Base-by-base conservation (phyloP, 1,140 invertebrate genomes). In the Melipona quadrifasciata region DNA sequence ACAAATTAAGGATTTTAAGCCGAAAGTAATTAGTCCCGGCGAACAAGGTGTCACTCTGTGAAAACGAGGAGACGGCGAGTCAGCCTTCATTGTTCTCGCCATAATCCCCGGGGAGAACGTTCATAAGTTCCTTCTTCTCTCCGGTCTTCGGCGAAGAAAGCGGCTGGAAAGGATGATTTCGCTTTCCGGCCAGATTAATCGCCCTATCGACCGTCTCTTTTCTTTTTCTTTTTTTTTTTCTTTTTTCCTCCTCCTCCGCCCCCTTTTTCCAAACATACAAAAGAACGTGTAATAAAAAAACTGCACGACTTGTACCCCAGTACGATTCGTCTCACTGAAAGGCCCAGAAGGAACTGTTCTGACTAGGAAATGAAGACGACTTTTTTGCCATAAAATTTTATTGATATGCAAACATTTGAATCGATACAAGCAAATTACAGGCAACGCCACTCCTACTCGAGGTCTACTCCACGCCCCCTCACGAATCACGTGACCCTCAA, bases 1-100 rank as follows among this genome's bases (percentile, higher is more conserved):
- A 91, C 87, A 88, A 89, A 91, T 91, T 91, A 90, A 91, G 84
- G 88, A 91, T 90, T 90, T 91, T 91, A 91, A 91, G 90, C 90
- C 86, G 86, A 89, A 90, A 91, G 86, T 91, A 91, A 91, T 91
- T 91, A 91, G 87, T 90, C 89, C 75, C 67, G 80, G 67, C 78
- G 86, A 87, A 86, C 86, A 86, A 90, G 90, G 90, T 89, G 90
- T 91, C 88, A 89, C 78, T 86, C 85, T 67, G 86, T 80, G 83
- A 68, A 89, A 86, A 75, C 78, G 77, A 83, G 65, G 77, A 90
- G 80, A 85, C 73, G 79, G 81, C 74, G 80, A 82, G 85, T 81
- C 82, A 84, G 86, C 77, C 90, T 82, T 90, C 87, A 89, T 90
- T 90, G 90, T 90, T 77, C 82, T 80, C 77, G 51, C 65, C 71